phyloP scores from a whole-genome alignment of 2,888 invertebrate genomes.

The Hyles lineata region DNA sequence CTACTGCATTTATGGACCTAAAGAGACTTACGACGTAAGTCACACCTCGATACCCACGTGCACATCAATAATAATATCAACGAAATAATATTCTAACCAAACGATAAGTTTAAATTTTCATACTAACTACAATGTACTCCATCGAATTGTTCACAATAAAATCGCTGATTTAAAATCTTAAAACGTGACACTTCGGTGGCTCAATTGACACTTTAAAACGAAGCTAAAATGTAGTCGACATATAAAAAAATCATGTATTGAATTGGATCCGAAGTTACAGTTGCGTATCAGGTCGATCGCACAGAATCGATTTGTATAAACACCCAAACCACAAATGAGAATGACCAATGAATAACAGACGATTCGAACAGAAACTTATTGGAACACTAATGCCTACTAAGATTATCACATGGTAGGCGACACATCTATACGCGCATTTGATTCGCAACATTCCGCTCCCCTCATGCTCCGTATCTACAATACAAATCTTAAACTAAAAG shows the following conservation, averaged over 20 bases:
- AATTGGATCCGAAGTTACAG: not conserved
- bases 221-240: conserved; percentile 18
- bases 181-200: not conserved
- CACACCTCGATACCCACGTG: too few species aligned
- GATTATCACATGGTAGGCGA: conserved; percentile 42
- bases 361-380: conserved; percentile 46
- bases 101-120: not conserved
- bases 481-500: conserved; percentile 63
- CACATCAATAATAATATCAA: too few species aligned
- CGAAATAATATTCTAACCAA: not conserved
- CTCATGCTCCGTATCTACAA: conserved; percentile 46
- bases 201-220: conserved; percentile 15
- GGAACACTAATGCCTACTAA: conserved; percentile 48
- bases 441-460: conserved; percentile 40
- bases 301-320: not conserved
- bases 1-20: too few species aligned
- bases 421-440: conserved; percentile 40
- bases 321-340: conserved; percentile 14
- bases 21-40: too few species aligned
- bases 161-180: not conserved
- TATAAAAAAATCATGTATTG: not conserved
- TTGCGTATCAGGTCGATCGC: not conserved
- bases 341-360: conserved; percentile 49
- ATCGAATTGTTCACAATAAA: conserved; percentile 13
- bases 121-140: not conserved